phyloP scores from a whole-genome alignment of 1,140 invertebrate genomes.

The Elysia chlorotica region DNA sequence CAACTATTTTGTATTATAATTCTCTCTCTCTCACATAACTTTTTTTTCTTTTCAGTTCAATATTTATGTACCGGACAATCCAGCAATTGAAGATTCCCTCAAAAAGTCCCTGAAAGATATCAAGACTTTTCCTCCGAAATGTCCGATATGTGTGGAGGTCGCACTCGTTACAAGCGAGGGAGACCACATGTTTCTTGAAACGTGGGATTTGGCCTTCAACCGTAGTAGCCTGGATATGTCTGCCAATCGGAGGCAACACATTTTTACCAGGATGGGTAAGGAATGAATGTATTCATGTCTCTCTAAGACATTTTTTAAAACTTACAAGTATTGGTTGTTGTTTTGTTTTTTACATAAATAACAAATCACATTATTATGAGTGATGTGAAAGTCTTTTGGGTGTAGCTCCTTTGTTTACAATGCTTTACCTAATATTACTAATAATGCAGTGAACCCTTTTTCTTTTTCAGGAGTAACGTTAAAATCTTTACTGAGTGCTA shows the following conservation, averaged over 20 bases:
- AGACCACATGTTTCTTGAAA: constrained; percentile 24
- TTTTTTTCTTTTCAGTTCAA: constrained; percentile 15
- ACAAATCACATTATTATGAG: no score
- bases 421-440: no score
- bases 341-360: no score
- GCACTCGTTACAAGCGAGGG: constrained; percentile 16
- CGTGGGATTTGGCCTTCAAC: constrained; percentile 18
- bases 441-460: background rate
- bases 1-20: no score
- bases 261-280: constrained; percentile 21
- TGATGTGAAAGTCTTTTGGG: no score
- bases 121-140: constrained; percentile 11
- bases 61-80: constrained; percentile 5
- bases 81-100: constrained; percentile 14
- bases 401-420: no score
- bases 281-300: no score
- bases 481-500: constrained; percentile 20
- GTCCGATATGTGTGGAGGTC: constrained; percentile 15
- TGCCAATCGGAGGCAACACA: constrained; percentile 10
- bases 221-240: constrained; percentile 13
- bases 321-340: no score
- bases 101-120: constrained; percentile 9
- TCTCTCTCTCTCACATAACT: no score
- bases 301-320: no score
- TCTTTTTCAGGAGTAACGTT: constrained; percentile 10